A percentile compares a stretch with the other conserved stretches of the same genome.
phyloP scores from a whole-genome alignment of 2,113 vertebrate genomes.

The Ameiurus melas region DNA sequence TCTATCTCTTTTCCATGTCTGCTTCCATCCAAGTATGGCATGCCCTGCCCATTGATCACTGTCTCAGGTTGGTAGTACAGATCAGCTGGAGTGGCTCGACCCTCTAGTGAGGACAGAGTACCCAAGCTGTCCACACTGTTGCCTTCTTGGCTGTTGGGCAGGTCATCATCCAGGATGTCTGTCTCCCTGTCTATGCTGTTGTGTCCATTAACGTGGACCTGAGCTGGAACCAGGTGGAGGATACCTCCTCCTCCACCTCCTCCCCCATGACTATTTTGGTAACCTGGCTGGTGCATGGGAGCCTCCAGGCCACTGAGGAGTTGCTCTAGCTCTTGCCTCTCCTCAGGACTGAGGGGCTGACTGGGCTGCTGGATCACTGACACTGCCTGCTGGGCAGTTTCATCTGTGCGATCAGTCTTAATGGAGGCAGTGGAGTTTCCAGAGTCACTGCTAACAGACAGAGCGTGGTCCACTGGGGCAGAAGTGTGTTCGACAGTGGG shows the following conservation, averaged over 20 bases:
- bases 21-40: slow-evolving; percentile 67
- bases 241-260: slow-evolving; percentile 60
- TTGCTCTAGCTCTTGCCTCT: slow-evolving; percentile 90
- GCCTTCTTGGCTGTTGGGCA: slow-evolving; percentile 88
- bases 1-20: slow-evolving; percentile 47
- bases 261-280: slow-evolving; percentile 59
- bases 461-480: slow-evolving; percentile 84
- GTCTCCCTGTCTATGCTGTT: slow-evolving; percentile 87
- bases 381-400: slow-evolving; percentile 64
- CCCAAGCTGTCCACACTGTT: slow-evolving; percentile 92
- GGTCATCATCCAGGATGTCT: slow-evolving; percentile 93
- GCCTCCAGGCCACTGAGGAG: slow-evolving; percentile 87
- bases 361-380: slow-evolving; percentile 67
- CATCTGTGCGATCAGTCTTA: slow-evolving; percentile 94
- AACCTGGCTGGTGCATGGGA: slow-evolving; percentile 79
- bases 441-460: slow-evolving; percentile 95
- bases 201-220: slow-evolving; percentile 91
- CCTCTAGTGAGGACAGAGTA: slow-evolving; percentile 89
- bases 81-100: slow-evolving; percentile 78
- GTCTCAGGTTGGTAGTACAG: slow-evolving; percentile 75
- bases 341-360: slow-evolving; percentile 83
- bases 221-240: slow-evolving; percentile 87
- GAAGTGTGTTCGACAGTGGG: slow-evolving; percentile 61
- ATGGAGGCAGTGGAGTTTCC: slow-evolving; percentile 97
- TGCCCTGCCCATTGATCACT: slow-evolving; percentile 77